Percentiles rank a stretch among this genome's conserved stretches.
These are phyloP conservation scores for Mixornis gularis DNA, from an alignment of 2,113 vertebrate species.

Conservation along the genomic window DNA sequence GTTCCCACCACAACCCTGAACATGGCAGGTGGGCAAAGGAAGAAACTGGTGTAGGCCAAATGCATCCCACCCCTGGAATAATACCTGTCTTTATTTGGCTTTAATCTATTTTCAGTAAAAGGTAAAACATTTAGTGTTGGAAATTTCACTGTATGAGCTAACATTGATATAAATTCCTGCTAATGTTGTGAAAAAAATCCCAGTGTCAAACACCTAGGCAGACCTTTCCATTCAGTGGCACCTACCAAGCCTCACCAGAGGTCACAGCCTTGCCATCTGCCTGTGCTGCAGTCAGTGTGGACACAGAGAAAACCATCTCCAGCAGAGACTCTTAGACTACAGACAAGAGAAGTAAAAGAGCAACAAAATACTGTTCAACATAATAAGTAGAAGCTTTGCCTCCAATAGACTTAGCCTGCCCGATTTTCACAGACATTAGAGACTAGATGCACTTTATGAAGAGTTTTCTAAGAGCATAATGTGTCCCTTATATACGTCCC, in stretches of 20 bases:
- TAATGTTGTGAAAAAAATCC: neutral
- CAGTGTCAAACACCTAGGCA: neutral
- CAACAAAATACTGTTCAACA: neutral
- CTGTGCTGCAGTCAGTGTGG: neutral
- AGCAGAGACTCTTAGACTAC: neutral
- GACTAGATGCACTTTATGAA: neutral
- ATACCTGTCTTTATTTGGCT: neutral
- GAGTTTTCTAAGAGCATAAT: neutral
- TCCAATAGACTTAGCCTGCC: neutral
- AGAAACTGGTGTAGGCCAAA: neutral
- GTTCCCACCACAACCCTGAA: neutral
- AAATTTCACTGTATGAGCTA: neutral
- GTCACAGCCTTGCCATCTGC: neutral
- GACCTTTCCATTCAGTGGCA: neutral
- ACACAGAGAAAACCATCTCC: neutral
- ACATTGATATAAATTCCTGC: neutral
- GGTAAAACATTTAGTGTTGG: neutral
- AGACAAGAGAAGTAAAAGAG: neutral
- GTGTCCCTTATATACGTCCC: neutral
- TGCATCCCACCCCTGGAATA: neutral
- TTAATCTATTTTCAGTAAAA: neutral
- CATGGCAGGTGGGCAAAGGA: fast-evolving
- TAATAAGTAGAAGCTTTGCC: neutral
- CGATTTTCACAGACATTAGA: neutral
- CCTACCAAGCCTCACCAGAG: neutral